Conservation (phyloP, 2,888 invertebrate genomes). For the Petrolisthes manimaculis region DNA sequence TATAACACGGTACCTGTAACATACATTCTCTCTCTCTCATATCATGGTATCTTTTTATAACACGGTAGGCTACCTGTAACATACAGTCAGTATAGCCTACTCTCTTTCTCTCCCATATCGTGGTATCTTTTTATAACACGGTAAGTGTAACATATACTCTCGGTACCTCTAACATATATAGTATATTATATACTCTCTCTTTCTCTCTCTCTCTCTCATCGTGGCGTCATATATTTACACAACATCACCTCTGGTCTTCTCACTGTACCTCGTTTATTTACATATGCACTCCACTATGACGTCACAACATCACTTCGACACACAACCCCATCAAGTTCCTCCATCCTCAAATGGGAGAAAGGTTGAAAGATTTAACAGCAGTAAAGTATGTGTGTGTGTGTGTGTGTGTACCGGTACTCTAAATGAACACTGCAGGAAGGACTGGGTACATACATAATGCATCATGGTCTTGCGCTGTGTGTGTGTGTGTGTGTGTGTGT, state of each 20-base stretch:
- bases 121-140: background rate
- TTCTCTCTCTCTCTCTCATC: background rate
- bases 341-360: no score
- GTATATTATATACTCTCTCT: background rate
- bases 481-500: no score
- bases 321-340: no score
- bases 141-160: background rate
- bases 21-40: background rate
- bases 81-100: background rate
- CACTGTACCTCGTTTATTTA: background rate
- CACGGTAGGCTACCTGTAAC: background rate
- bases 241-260: background rate
- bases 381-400: no score
- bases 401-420: no score
- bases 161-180: background rate
- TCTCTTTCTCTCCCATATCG: background rate
- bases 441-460: no score
- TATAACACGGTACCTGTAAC: background rate
- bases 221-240: background rate
- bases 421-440: no score
- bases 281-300: no score
- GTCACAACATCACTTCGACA: no score
- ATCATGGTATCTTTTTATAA: background rate
- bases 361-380: no score
- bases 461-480: no score